Base-by-base conservation (phyloP, 2,797 vertebrate species). In the Echiichthys vipera region DNA sequence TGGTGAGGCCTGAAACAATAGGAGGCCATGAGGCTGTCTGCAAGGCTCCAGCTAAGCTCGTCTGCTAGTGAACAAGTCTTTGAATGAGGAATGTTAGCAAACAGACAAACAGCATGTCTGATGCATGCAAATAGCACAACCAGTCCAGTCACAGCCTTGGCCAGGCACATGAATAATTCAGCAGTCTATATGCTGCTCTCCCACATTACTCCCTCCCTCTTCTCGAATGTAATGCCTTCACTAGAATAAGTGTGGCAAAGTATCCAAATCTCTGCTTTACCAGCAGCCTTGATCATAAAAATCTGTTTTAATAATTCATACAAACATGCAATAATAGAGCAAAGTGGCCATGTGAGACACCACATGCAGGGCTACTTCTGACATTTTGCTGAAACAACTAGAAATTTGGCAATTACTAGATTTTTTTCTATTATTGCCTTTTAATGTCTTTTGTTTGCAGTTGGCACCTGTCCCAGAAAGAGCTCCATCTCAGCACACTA, bases 81-180 rank as follows among this genome's bases (percentile, higher is more conserved):
- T 96, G 94, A 95, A 96, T 95, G 94, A 96, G 94, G 94, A 96
- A 96, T 95, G 96, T 96, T 96, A 97, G 96, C 96, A 96, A 95
- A 97, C 96, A 97, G 95, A 96, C 96, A 95, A 95, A 95, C 95
- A 93, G 94, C 95, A 95, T 96, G 96, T 95, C 96, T 95, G 95
- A 90, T 96, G 96, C 95, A 96, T 96, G 96, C 95, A 97, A 96
- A 91, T 96, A 89, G 86, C 91, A 83, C 89, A 89, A 86, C 88
- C 84, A 93, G 94, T 94, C 91, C 93, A 91, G 94, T 95, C 95
- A 91, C 94, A 95, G 94, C 90, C 89, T 93, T 89, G 92, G 86
- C 88, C 63, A 90, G 89, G 91, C 90, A 84, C 91, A 96, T 97
- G 95, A 98, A 97, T 98, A 95, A 98, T 98, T 96, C 96, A 98